Percentiles rank a stretch among this genome's conserved stretches.
These are phyloP conservation scores for Drosophila paranaensis DNA, from an alignment of 2,888 invertebrate species.

Conservation along the genomic window DNA sequence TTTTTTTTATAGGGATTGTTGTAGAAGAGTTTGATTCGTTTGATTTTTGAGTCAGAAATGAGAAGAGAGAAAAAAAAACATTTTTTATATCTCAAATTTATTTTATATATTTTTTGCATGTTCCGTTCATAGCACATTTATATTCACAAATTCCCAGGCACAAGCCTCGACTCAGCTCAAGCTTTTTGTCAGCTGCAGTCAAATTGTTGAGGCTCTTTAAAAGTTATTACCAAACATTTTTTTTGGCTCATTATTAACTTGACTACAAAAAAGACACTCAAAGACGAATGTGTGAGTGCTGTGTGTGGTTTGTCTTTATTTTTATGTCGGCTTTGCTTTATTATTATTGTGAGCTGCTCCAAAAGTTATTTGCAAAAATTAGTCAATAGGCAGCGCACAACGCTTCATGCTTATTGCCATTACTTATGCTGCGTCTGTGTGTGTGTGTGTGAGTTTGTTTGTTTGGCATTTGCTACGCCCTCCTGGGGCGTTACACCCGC, in stretches of 20 bases:
- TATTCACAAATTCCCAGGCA: conserved; percentile 19
- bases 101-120: conserved; percentile 15
- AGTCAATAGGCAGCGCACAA: conserved; percentile 61
- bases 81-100: conserved; percentile 3
- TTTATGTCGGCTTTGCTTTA: conserved; percentile 57
- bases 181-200: conserved; percentile 46
- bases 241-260: conserved; percentile 64
- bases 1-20: neutral
- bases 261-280: conserved; percentile 29
- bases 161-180: conserved; percentile 9
- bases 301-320: conserved; percentile 43
- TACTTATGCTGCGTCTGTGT: conserved; percentile 46
- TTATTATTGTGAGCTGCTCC: conserved; percentile 56
- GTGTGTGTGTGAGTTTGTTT: conserved; percentile 32
- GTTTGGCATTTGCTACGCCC: conserved; percentile 76
- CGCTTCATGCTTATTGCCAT: conserved; percentile 47
- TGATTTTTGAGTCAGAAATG: neutral
- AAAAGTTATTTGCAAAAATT: conserved; percentile 80
- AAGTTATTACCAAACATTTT: conserved; percentile 73
- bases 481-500: conserved; percentile 63
- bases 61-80: too few species aligned
- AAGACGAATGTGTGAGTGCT: conserved; percentile 9
- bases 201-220: conserved; percentile 44
- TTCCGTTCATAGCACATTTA: conserved; percentile 14
- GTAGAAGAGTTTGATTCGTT: neutral